Conservation (phyloP, 2,797 vertebrate genomes). For the Erethizon dorsatum region DNA sequence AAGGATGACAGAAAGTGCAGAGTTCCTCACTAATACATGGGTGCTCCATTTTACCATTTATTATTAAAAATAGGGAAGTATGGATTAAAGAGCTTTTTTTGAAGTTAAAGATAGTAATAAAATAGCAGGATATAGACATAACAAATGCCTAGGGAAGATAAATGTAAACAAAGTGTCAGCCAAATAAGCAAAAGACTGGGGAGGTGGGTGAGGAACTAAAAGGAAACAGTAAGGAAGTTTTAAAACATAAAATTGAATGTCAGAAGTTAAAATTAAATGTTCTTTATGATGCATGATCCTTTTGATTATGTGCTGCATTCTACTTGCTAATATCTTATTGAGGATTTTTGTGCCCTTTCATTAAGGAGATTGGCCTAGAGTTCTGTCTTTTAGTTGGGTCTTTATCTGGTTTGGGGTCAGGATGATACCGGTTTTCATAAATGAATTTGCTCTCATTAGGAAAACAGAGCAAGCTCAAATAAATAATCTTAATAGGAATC, state of each 20-base stretch:
- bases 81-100: not conserved
- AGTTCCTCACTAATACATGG: not conserved
- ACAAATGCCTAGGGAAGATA: conserved; percentile 37
- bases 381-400: not conserved
- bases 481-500: not conserved
- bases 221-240: not conserved
- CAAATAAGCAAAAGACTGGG: conserved; percentile 56
- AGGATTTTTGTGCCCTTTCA: not conserved
- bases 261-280: conserved; percentile 11
- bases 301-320: not conserved
- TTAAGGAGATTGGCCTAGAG: not conserved
- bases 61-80: conserved; percentile 13
- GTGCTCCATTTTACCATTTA: conserved; percentile 33
- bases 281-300: not conserved
- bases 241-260: not conserved
- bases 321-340: not conserved
- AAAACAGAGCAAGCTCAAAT: not conserved
- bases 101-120: not conserved
- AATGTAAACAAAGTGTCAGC: conserved; percentile 41
- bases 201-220: not conserved
- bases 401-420: not conserved
- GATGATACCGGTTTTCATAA: not conserved
- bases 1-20: not conserved
- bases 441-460: not conserved
- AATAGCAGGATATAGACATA: conserved; percentile 17